A percentile compares a stretch with the other conserved stretches of the same genome.
These are phyloP conservation scores for Osmerus eperlanus DNA, from an alignment of 2,113 vertebrate genomes.

Conservation along the genomic window DNA sequence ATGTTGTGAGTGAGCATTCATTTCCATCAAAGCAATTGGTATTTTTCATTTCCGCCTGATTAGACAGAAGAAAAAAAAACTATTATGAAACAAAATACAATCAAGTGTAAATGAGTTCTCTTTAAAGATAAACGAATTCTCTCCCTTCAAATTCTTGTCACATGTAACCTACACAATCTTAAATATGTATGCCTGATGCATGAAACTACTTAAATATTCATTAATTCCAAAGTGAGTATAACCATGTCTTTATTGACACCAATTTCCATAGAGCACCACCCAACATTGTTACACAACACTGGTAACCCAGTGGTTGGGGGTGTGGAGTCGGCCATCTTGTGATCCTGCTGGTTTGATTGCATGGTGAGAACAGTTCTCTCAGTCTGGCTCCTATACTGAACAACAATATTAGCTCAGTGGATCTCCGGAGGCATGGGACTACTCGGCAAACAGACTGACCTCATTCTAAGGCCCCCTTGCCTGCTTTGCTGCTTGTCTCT, in stretches of 20 bases:
- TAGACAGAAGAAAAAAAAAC: not conserved
- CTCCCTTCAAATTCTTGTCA: no score
- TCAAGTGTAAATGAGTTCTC: not conserved
- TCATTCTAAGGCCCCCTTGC: constrained; percentile 45
- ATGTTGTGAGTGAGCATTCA: constrained; percentile 11
- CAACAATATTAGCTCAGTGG: constrained; percentile 40
- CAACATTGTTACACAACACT: no score
- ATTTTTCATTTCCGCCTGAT: not conserved
- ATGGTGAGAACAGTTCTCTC: not conserved
- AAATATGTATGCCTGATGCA: no score
- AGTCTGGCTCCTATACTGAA: constrained; percentile 29
- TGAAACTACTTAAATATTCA: no score
- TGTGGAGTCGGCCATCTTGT: constrained; percentile 32
- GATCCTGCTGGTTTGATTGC: constrained; percentile 16
- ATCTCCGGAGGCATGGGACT: constrained; percentile 48
- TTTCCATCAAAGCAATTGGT: not conserved
- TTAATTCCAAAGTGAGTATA: no score
- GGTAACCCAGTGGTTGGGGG: no score
- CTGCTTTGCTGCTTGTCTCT: constrained; percentile 20
- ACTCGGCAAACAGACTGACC: constrained; percentile 61
- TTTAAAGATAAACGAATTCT: no score
- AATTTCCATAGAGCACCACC: no score
- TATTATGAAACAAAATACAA: not conserved
- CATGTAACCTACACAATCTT: no score
- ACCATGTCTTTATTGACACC: no score